Evolutionary conservation across 2,797 vertebrate genomes (phyloP), one percentile per base, ranked within the genome.

Genomic region (Prionace glauca): DNA sequence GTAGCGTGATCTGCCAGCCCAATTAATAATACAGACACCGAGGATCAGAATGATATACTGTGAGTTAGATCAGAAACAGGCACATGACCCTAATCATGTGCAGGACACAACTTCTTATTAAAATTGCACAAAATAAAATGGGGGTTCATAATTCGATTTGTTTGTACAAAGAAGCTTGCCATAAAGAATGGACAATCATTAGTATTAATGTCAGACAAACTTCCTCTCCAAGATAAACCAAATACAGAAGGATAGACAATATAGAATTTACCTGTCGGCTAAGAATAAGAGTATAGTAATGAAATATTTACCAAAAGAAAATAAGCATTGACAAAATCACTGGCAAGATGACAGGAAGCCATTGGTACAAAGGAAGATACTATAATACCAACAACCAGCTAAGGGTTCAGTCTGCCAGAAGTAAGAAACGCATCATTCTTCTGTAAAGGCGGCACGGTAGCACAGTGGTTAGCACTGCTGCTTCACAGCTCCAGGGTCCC

Each of bases 11-110:
- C 96, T 87, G 36, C 77, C 88, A 96, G 94, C 91, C 92, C 95
- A 65, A 20, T 1, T 1, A 95, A 96, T 96, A 96, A 96, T 96
- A 72, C 95, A 96, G 71, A 77, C 50, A 74, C 14, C 36, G 77
- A 95, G 96, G 96, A 96, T 91, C 96, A 96, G 94, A 10, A 96
- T 96, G 97, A 96, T 95, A 65, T 16, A 90, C 60, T 91, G 62
- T 65, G 60, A 26, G 26, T 67, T 67, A 22, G 60, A 65, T 16
- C 20, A 36, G 32, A 67, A 65, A 26, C 86, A 88, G 32, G 65
- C 88, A 65, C 18, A 65, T 62, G 20, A 18, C 62, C 60, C 18
- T 7, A 67, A 36, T n/a, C 62, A 91, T 9, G 1, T 65, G 29
- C 60, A 65, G 32, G 36, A 22, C 32, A 91, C 32, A 65, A 29